Base-by-base conservation (phyloP, 2,888 invertebrate genomes). In the Diabrotica balteata region DNA sequence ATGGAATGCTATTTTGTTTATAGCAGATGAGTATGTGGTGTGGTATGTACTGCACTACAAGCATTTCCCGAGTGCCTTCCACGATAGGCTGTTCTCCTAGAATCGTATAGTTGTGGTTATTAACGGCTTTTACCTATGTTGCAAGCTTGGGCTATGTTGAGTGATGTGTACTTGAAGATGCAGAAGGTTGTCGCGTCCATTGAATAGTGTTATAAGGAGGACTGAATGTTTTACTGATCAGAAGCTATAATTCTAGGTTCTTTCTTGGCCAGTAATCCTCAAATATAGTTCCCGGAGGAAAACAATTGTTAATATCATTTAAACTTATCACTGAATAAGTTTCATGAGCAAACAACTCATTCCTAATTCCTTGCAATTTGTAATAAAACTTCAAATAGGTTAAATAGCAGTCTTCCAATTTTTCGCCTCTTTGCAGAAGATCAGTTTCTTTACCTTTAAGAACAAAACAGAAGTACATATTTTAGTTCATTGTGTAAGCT, bases 191-290 rank as follows among this genome's bases (percentile, higher is more conserved):
- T 46, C 92, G 86, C 44, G 93, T 93, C 93, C 93, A 93, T 75
- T 93, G 92, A 0, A 72, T 69, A n/a, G n/a, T n/a, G n/a, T n/a
- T n/a, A 11, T 84, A 83, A 67, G 83, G 83, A 47, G 80, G 82
- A 67, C 89, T 89, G 51, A 77, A 73, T 57, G 75, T 76, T 63
- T 76, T 76, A 67, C 90, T 89, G 76, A 93, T 90, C 55, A 94
- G 84, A 22, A 94, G 86, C 81, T 93, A 93, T 0, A 92, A 91
- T 79, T 94, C 94, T 72, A 93, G 90, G 67, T 93, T 93, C 85
- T 95, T 94, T 81, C 91, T 92, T 0, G 96, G 96, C 96, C 96
- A 96, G 83, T 95, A 96, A 78, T 95, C 95, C 81, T 96, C 95
- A 80, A 96, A 96, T 76, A 92, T 90, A 0, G 95, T 95, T 43